phyloP scores from a whole-genome alignment of 2,797 vertebrate genomes.

The Fistularia commersonii region DNA sequence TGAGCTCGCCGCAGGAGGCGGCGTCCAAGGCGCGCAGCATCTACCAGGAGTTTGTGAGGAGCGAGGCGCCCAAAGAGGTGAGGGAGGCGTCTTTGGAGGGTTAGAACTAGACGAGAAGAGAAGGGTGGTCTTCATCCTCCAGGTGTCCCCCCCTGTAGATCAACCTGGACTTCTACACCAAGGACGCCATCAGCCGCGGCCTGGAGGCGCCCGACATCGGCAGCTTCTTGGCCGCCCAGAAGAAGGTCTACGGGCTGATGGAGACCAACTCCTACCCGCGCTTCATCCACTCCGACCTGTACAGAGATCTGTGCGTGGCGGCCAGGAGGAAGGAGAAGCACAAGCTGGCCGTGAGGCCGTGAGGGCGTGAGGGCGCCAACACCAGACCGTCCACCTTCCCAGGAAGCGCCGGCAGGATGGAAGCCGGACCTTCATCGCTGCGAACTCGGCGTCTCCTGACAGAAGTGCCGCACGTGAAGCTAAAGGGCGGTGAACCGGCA shows the following conservation, averaged over 20 bases:
- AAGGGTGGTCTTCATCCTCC: background rate
- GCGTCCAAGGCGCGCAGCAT: slow-evolving; percentile 82
- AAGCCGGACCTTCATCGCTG: too few species aligned
- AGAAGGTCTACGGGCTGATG: slow-evolving; percentile 85
- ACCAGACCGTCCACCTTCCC: too few species aligned
- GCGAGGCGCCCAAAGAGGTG: slow-evolving; percentile 92
- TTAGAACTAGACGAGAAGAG: background rate
- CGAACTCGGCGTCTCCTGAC: too few species aligned
- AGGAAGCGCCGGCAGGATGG: too few species aligned
- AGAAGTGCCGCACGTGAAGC: too few species aligned
- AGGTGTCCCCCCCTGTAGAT: slow-evolving; percentile 69
- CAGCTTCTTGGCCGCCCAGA: slow-evolving; percentile 83
- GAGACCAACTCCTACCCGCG: slow-evolving; percentile 89
- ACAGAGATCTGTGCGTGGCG: slow-evolving; percentile 77
- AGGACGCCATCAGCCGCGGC: slow-evolving; percentile 75
- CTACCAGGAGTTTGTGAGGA: slow-evolving; percentile 86
- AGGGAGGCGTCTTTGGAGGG: slow-evolving; percentile 6
- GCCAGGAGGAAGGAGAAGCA: slow-evolving; percentile 23
- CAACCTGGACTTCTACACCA: slow-evolving; percentile 90
- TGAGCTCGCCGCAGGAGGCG: slow-evolving; percentile 77
- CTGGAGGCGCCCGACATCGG: slow-evolving; percentile 72
- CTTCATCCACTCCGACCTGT: slow-evolving; percentile 86
- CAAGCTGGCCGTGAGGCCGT: background rate
- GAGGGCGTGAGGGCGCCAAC: too few species aligned
- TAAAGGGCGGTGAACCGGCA: too few species aligned